phyloP scores from a whole-genome alignment of 2,888 invertebrate species.

The Andrena trimmerana region DNA sequence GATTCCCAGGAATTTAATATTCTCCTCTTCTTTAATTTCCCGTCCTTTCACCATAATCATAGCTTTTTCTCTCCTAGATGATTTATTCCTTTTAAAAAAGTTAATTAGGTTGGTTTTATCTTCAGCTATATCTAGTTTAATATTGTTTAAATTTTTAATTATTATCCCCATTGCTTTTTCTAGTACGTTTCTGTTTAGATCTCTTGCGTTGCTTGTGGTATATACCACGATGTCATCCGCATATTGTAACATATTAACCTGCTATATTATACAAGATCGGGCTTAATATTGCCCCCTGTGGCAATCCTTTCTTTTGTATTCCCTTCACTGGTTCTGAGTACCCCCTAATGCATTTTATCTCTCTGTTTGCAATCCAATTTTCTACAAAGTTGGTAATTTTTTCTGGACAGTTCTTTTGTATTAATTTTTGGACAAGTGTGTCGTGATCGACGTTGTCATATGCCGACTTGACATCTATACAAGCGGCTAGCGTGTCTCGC shows the following conservation, averaged over 20 bases:
- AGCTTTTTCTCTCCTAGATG: neutral
- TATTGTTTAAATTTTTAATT: neutral
- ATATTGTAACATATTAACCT: neutral
- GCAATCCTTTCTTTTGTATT: neutral
- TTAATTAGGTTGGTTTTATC: neutral
- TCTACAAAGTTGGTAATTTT: neutral
- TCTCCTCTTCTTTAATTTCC: neutral
- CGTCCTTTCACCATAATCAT: neutral
- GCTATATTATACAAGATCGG: neutral
- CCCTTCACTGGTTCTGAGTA: neutral
- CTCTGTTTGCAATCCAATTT: neutral
- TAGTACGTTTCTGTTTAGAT: neutral
- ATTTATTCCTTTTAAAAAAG: neutral
- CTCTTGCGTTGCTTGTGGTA: neutral
- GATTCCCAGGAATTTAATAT: neutral
- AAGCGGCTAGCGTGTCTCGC: neutral
- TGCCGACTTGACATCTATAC: slow-evolving; percentile 18
- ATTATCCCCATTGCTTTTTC: neutral
- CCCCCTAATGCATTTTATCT: neutral
- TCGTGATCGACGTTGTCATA: slow-evolving; percentile 25
- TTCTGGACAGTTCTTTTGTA: neutral
- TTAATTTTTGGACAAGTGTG: slow-evolving; percentile 2
- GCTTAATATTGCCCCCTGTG: slow-evolving; percentile 1
- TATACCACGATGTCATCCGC: neutral
- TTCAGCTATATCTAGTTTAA: neutral